Evolutionary conservation across 2,888 invertebrate genomes (phyloP).

Genomic region (Lumbricus terrestris): DNA sequence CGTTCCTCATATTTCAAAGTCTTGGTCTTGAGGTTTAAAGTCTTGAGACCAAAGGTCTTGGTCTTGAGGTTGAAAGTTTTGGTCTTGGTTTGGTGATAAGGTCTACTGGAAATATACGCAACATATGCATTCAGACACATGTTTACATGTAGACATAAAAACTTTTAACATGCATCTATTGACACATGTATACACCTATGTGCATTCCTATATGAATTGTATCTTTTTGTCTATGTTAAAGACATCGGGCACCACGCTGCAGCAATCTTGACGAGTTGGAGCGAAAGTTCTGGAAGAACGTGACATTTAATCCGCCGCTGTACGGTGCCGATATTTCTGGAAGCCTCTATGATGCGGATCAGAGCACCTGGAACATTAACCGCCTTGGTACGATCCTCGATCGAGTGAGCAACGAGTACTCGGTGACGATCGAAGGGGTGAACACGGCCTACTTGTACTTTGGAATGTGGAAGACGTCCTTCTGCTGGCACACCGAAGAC

Average conservation of each 20-base stretch:
- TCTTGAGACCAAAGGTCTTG: too few species aligned
- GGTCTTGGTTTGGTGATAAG: too few species aligned
- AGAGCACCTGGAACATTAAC: constrained; percentile 35
- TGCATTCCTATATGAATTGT: background rate
- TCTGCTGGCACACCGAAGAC: constrained; percentile 99
- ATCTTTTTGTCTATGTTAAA: background rate
- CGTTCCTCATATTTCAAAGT: too few species aligned
- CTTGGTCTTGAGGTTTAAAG: too few species aligned
- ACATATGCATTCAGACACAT: background rate
- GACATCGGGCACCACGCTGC: constrained; percentile 53
- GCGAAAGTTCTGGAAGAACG: constrained; percentile 96
- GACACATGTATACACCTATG: background rate
- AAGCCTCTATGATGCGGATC: constrained; percentile 31
- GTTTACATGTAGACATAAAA: too few species aligned
- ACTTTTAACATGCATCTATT: background rate
- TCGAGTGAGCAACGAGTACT: constrained; percentile 23
- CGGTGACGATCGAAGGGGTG: constrained; percentile 70
- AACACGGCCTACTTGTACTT: constrained; percentile 98
- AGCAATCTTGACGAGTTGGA: constrained; percentile 60
- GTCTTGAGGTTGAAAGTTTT: too few species aligned
- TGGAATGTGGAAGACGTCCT: constrained; percentile 99
- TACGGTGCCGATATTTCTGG: constrained; percentile 99
- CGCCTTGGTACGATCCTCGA: constrained; percentile 35
- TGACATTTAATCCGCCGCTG: constrained; percentile 90
- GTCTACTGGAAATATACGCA: background rate